Evolutionary conservation across 2,113 vertebrate genomes (phyloP).

Genomic region (Hydropotes inermis): DNA sequence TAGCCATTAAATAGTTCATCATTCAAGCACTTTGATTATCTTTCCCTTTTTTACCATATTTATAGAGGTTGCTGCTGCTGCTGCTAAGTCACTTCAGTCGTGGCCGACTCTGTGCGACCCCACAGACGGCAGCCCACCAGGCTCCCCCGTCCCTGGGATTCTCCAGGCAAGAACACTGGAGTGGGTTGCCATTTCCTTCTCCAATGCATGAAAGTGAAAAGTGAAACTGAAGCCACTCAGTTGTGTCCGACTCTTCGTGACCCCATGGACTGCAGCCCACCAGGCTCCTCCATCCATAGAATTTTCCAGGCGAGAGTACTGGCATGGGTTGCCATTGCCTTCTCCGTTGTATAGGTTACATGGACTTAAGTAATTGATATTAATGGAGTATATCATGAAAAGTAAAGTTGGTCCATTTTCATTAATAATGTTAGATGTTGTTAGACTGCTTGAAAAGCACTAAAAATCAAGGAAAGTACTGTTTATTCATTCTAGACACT

Average conservation of each 20-base stretch:
- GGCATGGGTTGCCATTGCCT: too few species aligned
- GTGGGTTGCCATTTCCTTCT: too few species aligned
- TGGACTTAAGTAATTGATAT: not conserved
- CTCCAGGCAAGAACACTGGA: too few species aligned
- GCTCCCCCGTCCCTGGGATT: too few species aligned
- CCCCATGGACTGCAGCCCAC: too few species aligned
- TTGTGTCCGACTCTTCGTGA: accelerated
- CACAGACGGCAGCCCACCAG: too few species aligned
- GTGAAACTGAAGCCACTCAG: too few species aligned
- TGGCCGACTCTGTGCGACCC: too few species aligned
- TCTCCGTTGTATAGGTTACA: not conserved
- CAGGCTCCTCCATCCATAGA: too few species aligned
- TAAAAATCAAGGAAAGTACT: not conserved
- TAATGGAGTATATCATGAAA: not conserved
- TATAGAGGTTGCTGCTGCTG: not conserved
- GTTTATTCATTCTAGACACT: not conserved
- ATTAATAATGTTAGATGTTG: not conserved
- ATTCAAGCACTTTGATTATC: not conserved
- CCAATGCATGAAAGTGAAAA: too few species aligned
- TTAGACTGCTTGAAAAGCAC: not conserved
- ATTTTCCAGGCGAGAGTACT: too few species aligned
- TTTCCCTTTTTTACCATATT: not conserved
- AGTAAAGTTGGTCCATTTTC: not conserved
- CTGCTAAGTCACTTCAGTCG: too few species aligned
- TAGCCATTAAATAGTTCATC: not conserved